These are phyloP conservation scores for Oceanodroma leucorhoa DNA, from an alignment of 2,797 vertebrate genomes.

Conservation along the genomic window DNA sequence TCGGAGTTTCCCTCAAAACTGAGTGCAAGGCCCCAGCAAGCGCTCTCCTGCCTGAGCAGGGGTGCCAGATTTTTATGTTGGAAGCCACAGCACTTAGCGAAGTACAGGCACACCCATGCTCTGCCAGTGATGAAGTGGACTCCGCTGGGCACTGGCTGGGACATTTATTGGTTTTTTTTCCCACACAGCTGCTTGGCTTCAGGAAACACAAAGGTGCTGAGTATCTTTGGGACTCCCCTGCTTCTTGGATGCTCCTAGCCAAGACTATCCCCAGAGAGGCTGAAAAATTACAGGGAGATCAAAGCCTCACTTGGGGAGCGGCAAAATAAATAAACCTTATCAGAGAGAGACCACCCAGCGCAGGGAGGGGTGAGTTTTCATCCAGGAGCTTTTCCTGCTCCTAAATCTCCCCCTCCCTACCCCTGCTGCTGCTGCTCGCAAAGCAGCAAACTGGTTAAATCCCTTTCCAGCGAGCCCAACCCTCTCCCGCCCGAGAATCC, in stretches of 20 bases:
- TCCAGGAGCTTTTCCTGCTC: neutral
- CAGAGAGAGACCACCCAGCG: neutral
- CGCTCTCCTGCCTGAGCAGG: neutral
- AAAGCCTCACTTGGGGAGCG: neutral
- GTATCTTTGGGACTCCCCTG: neutral
- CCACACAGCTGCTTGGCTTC: neutral
- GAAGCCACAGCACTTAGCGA: neutral
- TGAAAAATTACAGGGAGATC: neutral
- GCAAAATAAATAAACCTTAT: neutral
- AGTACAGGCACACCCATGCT: neutral
- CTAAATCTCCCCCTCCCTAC: neutral
- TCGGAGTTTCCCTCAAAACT: neutral
- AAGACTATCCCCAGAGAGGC: neutral
- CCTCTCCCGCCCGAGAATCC: neutral
- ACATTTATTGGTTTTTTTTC: neutral
- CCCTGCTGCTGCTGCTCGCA: neutral
- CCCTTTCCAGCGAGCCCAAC: neutral
- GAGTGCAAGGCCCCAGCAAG: fast-evolving
- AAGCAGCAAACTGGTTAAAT: neutral
- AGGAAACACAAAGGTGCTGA: fast-evolving
- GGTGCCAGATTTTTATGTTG: fast-evolving
- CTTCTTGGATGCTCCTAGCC: neutral
- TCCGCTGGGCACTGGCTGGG: neutral
- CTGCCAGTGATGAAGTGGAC: fast-evolving
- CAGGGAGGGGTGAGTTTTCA: neutral